These are phyloP conservation scores for Sycophaga agraensis DNA, from an alignment of 1,140 invertebrate species.

Conservation along the genomic window DNA sequence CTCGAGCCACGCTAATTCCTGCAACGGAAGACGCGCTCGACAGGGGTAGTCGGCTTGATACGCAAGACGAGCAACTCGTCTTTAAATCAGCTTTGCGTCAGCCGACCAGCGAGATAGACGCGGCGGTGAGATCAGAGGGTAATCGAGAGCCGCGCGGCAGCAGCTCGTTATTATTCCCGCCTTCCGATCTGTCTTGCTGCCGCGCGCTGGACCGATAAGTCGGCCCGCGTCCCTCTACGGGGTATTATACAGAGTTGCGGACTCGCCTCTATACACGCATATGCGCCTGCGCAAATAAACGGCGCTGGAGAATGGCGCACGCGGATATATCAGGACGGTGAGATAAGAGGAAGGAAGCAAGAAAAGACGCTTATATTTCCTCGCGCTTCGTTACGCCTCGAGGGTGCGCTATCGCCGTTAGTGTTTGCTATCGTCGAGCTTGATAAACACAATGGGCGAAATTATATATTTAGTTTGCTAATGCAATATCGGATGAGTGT, in stretches of 20 bases:
- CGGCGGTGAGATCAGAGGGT: slow-evolving; percentile 11
- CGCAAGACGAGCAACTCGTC: not conserved
- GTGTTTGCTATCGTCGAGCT: too few species aligned
- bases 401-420: not conserved
- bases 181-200: not conserved
- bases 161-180: not conserved
- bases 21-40: not conserved
- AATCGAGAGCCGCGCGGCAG: not conserved
- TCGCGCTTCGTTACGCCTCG: not conserved
- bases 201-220: not conserved
- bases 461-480: not conserved
- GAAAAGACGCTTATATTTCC: not conserved
- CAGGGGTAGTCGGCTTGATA: not conserved
- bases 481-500: not conserved
- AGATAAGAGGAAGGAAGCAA: not conserved
- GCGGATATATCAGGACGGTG: not conserved
- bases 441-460: too few species aligned
- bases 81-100: slow-evolving; percentile 13
- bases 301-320: not conserved
- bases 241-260: too few species aligned
- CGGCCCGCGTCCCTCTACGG: too few species aligned
- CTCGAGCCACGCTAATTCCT: slow-evolving; percentile 1
- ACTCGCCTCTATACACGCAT: too few species aligned
- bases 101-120: not conserved
- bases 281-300: not conserved